A percentile compares a stretch with the other conserved stretches of the same genome.
phyloP scores from a whole-genome alignment of 2,113 vertebrate species.

The mouse (Mus musculus) region DNA sequence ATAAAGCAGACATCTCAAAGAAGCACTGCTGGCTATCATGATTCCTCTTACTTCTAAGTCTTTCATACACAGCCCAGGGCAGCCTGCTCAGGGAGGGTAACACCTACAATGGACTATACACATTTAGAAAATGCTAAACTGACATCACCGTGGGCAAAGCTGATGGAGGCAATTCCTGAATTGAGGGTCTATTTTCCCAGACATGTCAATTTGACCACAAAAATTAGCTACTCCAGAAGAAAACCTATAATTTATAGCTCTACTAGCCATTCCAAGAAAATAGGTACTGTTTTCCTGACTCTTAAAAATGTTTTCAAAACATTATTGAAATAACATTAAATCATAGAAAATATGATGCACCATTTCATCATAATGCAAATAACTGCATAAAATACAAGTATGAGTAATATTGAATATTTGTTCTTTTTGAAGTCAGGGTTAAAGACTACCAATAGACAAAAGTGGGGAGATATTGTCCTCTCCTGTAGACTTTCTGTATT shows the following conservation, averaged over 20 bases:
- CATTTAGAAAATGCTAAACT: background rate
- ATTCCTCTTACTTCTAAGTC: background rate
- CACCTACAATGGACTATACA: background rate
- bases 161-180: background rate
- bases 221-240: background rate
- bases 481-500: background rate
- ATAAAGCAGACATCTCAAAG: background rate
- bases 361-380: background rate
- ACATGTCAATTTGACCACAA: background rate
- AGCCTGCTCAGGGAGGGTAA: background rate
- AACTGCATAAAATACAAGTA: background rate
- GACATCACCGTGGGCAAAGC: background rate
- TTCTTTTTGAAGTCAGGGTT: background rate
- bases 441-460: background rate
- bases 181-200: background rate
- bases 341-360: background rate
- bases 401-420: background rate
- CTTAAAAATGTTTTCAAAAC: slow-evolving; percentile 26
- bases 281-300: background rate
- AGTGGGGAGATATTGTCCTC: background rate
- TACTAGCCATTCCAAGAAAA: background rate
- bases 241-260: background rate
- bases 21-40: background rate
- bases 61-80: background rate
- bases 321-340: slow-evolving; percentile 14